A percentile compares a stretch with the other conserved stretches of the same genome.
Conservation (phyloP, 2,888 invertebrate species). For the Aricia artaxerxes region DNA sequence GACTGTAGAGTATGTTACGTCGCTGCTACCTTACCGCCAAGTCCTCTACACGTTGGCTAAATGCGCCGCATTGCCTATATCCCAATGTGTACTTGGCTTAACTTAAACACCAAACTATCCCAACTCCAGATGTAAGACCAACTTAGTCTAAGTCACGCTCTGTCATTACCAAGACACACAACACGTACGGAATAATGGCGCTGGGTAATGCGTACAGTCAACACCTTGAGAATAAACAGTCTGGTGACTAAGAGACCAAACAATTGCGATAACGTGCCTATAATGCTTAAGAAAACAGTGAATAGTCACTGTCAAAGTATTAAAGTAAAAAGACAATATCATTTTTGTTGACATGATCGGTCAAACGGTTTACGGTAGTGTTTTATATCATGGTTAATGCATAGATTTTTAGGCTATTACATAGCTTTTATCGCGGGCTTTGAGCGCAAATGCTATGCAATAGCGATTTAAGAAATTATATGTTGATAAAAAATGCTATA, state of each 20-base stretch:
- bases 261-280: not conserved
- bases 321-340: not conserved
- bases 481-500: too few relatives aligned
- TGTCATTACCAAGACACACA: not conserved
- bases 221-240: not conserved
- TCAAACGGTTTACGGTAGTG: too few relatives aligned
- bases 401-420: too few relatives aligned
- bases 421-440: too few relatives aligned
- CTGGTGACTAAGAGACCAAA: conserved; percentile 5
- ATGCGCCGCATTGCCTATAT: too few relatives aligned
- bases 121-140: not conserved
- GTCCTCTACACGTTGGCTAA: too few relatives aligned
- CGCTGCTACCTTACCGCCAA: too few relatives aligned
- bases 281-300: not conserved
- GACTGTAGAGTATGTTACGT: too few relatives aligned
- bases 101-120: not conserved
- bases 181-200: conserved; percentile 4
- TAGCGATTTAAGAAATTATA: too few relatives aligned
- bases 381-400: too few relatives aligned
- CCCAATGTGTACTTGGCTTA: not conserved
- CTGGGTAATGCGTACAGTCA: not conserved
- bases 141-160: not conserved
- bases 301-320: not conserved
- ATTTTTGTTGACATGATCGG: not conserved
- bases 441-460: too few relatives aligned